phyloP scores from a whole-genome alignment of 1,140 invertebrate species.

The Heliothis subflexa region DNA sequence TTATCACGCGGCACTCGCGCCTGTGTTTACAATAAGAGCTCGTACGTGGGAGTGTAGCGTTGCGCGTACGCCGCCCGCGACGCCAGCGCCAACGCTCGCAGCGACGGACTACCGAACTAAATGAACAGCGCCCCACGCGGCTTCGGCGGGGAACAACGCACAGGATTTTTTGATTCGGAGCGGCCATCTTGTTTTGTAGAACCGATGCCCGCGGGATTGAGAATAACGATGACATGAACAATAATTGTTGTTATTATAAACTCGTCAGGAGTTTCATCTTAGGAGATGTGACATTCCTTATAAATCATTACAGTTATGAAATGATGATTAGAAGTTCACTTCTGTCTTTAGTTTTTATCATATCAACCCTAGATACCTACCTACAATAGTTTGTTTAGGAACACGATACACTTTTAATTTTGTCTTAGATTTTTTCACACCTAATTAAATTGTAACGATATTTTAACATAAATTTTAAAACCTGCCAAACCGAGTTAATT shows the following conservation, averaged over 20 bases:
- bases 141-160: slow-evolving; percentile 61
- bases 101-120: slow-evolving; percentile 67
- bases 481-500: slow-evolving; percentile 27
- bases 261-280: slow-evolving; percentile 12
- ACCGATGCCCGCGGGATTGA: slow-evolving; percentile 45
- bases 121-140: slow-evolving; percentile 54
- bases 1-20: slow-evolving; percentile 59
- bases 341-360: too few relatives aligned
- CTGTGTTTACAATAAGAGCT: slow-evolving; percentile 79
- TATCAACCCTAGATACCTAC: neutral
- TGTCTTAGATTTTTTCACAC: neutral
- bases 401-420: neutral
- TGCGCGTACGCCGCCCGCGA: slow-evolving; percentile 60
- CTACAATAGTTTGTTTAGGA: neutral
- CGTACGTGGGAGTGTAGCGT: slow-evolving; percentile 80
- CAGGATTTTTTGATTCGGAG: slow-evolving; percentile 51
- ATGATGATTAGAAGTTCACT: slow-evolving; percentile 1
- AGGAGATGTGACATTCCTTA: slow-evolving; percentile 30
- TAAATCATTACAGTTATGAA: slow-evolving; percentile 19
- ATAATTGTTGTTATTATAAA: slow-evolving; percentile 45
- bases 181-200: slow-evolving; percentile 78
- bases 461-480: slow-evolving; percentile 27
- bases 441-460: neutral
- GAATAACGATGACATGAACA: slow-evolving; percentile 33
- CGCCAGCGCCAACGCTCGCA: slow-evolving; percentile 56